These are phyloP conservation scores for Reinhardtius hippoglossoides DNA, from an alignment of 2,113 vertebrate genomes.

Conservation along the genomic window DNA sequence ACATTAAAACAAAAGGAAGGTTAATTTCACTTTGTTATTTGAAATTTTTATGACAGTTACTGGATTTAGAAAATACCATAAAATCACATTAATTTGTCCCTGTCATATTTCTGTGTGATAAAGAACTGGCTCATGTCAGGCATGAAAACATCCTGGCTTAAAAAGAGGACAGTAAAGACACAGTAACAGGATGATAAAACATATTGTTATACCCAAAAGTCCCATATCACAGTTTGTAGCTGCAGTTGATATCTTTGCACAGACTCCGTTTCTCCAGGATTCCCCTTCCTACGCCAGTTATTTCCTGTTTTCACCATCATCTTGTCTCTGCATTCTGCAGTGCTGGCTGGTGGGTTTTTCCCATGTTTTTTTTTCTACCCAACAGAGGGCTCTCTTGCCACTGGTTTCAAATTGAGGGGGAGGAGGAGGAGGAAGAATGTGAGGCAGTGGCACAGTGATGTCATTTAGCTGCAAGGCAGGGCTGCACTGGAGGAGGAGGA, in stretches of 20 bases:
- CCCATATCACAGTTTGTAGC: background rate
- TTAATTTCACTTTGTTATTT: too few relatives aligned
- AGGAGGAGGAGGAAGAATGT: constrained; percentile 48
- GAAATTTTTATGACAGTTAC: too few relatives aligned
- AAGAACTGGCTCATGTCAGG: background rate
- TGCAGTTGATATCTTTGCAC: background rate
- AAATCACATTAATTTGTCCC: too few relatives aligned
- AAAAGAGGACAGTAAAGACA: background rate
- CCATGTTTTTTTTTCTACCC: background rate
- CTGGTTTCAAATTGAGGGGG: constrained; percentile 37
- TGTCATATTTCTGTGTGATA: background rate
- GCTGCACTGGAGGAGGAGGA: constrained; percentile 39
- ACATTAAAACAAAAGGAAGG: too few relatives aligned
- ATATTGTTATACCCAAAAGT: background rate
- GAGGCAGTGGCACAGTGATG: constrained; percentile 74
- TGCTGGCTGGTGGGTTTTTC: background rate
- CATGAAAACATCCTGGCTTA: background rate
- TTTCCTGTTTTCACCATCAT: constrained; percentile 49
- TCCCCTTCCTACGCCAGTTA: constrained; percentile 18
- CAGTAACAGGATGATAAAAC: background rate
- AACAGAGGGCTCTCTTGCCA: constrained; percentile 64
- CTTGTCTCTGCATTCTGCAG: constrained; percentile 19
- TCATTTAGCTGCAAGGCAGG: constrained; percentile 58
- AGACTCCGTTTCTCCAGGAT: constrained; percentile 30
- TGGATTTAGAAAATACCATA: too few relatives aligned